Percentiles rank a stretch among this genome's conserved stretches.
phyloP scores from a whole-genome alignment of 92 coral and sea anemone species.

The Porites evermanni region DNA sequence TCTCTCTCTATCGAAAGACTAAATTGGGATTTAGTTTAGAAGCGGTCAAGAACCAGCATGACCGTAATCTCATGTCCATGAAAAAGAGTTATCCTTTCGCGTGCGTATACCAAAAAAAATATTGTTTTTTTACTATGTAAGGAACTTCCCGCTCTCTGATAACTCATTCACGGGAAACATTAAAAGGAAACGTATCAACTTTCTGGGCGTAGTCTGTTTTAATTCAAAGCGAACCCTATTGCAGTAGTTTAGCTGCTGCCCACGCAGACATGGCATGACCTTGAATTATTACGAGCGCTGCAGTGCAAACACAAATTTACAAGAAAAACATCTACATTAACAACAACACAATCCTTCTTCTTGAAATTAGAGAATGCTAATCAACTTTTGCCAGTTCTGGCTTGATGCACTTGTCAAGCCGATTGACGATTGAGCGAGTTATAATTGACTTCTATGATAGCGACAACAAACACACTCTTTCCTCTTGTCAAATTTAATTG shows the following conservation, averaged over 20 bases:
- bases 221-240: neutral
- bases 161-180: conserved; percentile 12
- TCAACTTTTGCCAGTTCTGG: conserved; percentile 6
- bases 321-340: neutral
- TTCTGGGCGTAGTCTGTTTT: conserved; percentile 28
- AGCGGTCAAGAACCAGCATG: no score
- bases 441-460: conserved; percentile 16
- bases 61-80: no score
- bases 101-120: no score
- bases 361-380: conserved; percentile 24
- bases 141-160: conserved; percentile 6
- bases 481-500: conserved; percentile 6
- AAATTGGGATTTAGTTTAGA: no score
- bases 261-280: neutral
- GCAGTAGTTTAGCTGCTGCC: neutral
- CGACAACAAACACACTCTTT: conserved; percentile 20
- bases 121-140: neutral
- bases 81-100: no score
- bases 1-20: no score
- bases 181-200: conserved; percentile 1
- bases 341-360: conserved; percentile 25
- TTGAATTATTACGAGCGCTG: neutral
- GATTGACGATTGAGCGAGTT: conserved; percentile 13
- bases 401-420: conserved; percentile 17
- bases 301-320: conserved; percentile 1